These are phyloP conservation scores for Montipora foliosa DNA, from an alignment of 64 coral and sea anemone species.

Conservation along the genomic window DNA sequence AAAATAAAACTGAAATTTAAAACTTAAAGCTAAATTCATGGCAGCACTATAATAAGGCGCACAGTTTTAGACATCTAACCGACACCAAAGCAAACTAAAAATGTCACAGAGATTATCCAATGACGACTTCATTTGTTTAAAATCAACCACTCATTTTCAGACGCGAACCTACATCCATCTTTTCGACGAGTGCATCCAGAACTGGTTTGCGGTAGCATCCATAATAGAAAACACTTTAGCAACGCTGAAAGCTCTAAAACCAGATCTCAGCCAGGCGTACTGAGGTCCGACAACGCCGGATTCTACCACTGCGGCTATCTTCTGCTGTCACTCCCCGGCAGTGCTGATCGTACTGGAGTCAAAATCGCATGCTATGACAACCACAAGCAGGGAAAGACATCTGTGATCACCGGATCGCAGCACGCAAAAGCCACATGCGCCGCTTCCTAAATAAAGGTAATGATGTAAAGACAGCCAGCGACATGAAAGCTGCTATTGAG, in stretches of 20 bases:
- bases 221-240: conserved; percentile 58
- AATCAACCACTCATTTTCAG: conserved; percentile 36
- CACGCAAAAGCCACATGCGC: conserved; percentile 35
- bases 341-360: conserved; percentile 17
- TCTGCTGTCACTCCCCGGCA: conserved; percentile 44
- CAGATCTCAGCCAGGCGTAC: no score
- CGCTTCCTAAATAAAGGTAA: conserved; percentile 37
- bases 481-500: conserved; percentile 16
- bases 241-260: conserved; percentile 18
- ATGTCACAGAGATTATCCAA: background rate
- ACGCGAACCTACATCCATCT: conserved; percentile 38
- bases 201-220: conserved; percentile 61
- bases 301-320: conserved; percentile 45
- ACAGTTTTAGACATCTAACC: background rate
- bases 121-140: background rate
- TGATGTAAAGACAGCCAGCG: conserved; percentile 7
- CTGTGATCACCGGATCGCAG: no score
- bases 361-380: conserved; percentile 26
- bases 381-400: conserved; percentile 32
- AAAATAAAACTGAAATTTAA: background rate
- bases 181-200: conserved; percentile 67
- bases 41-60: background rate
- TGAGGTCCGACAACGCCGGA: conserved; percentile 57
- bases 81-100: background rate
- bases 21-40: background rate